A percentile compares a stretch with the other conserved stretches of the same genome.
Conservation (phyloP, 2,113 vertebrate genomes). For the Delphinapterus leucas region DNA sequence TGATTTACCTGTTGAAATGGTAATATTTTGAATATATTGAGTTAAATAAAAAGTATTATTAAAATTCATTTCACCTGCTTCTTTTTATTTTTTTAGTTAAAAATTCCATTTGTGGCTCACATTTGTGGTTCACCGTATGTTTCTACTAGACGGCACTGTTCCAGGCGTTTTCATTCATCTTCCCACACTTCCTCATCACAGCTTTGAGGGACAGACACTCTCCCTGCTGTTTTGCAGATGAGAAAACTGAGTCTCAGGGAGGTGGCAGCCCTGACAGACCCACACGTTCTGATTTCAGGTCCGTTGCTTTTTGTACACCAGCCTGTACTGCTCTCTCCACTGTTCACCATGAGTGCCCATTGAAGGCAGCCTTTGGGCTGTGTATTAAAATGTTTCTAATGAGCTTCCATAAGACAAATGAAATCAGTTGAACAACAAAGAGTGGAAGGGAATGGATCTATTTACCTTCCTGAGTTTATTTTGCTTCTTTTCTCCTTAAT, state of each 20-base stretch:
- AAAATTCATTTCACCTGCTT: slow-evolving; percentile 46
- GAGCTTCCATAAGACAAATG: background rate
- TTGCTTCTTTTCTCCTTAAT: background rate
- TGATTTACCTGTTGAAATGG: slow-evolving; percentile 37
- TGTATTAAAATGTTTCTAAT: background rate
- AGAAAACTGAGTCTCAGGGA: background rate
- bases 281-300: background rate
- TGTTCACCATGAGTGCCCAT: background rate
- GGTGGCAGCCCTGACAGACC: background rate
- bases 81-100: slow-evolving; percentile 48
- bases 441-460: background rate
- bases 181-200: background rate
- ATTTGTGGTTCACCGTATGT: background rate
- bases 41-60: slow-evolving; percentile 58
- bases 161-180: background rate
- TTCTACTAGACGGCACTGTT: background rate
- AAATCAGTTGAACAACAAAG: background rate
- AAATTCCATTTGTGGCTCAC: background rate
- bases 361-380: background rate
- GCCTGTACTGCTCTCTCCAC: background rate
- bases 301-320: background rate
- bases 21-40: slow-evolving; percentile 30
- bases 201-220: background rate
- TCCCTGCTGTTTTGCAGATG: background rate
- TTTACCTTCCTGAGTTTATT: slow-evolving; percentile 8